Evolutionary conservation across 2,797 vertebrate species (phyloP).

Genomic region (Myotis vivesi): DNA sequence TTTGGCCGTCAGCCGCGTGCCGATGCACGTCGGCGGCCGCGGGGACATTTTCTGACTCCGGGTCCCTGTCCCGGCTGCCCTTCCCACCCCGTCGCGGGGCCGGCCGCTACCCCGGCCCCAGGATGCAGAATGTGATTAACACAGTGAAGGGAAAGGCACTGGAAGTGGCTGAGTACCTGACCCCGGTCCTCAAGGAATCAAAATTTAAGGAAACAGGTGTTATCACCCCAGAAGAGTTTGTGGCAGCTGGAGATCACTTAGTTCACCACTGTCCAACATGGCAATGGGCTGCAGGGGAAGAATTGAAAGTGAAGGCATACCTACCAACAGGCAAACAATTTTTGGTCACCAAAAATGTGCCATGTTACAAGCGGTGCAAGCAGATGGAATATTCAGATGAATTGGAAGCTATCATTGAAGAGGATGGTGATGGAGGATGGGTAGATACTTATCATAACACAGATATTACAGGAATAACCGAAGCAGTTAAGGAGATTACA

Average conservation of each 20-base stretch:
- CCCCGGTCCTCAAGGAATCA: slow-evolving; percentile 96
- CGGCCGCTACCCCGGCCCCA: slow-evolving; percentile 54
- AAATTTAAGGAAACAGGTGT: slow-evolving; percentile 99
- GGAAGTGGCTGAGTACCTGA: slow-evolving; percentile 95
- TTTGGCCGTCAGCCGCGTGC: no score
- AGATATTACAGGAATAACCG: slow-evolving; percentile 81
- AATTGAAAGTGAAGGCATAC: slow-evolving; percentile 96
- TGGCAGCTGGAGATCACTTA: slow-evolving; percentile 97
- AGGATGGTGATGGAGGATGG: slow-evolving; percentile 99
- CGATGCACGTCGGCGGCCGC: neutral
- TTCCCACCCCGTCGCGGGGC: slow-evolving; percentile 49
- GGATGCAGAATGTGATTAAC: slow-evolving; percentile 96
- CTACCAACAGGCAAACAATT: slow-evolving; percentile 96
- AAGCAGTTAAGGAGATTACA: no score
- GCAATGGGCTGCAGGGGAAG: slow-evolving; percentile 98
- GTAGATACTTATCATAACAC: slow-evolving; percentile 98
- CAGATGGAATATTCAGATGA: slow-evolving; percentile 99
- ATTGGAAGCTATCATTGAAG: slow-evolving; percentile 98
- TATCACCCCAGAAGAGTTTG: slow-evolving; percentile 99
- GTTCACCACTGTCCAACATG: slow-evolving; percentile 99
- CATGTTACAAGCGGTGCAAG: slow-evolving; percentile 98
- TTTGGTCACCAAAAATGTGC: slow-evolving; percentile 97
- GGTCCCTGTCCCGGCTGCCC: neutral
- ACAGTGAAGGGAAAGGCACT: slow-evolving; percentile 95
- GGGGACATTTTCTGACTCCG: neutral